Evolutionary conservation across 2,113 vertebrate genomes (phyloP).

Genomic region (Petrocephalus zakoni): DNA sequence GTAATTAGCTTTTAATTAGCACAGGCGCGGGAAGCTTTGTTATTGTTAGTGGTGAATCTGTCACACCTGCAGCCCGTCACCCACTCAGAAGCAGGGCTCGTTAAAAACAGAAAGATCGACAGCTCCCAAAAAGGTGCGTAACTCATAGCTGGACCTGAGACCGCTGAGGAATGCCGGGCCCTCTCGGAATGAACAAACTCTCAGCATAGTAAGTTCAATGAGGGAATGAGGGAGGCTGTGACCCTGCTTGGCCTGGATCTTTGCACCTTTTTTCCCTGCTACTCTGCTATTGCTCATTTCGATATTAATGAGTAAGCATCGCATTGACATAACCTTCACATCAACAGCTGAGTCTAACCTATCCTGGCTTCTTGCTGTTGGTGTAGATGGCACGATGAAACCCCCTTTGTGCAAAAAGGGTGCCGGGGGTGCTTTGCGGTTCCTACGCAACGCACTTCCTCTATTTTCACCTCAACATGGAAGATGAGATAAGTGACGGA

Average conservation of each 20-base stretch:
- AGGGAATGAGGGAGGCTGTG: background rate
- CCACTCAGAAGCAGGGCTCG: background rate
- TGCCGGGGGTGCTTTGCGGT: background rate
- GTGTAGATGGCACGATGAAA: background rate
- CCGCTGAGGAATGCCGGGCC: background rate
- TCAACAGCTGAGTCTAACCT: background rate
- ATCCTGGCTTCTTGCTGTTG: background rate
- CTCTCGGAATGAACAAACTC: background rate
- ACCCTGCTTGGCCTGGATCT: background rate
- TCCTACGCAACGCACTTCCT: background rate
- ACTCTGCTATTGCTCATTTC: background rate
- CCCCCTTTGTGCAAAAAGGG: background rate
- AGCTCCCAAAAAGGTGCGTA: background rate
- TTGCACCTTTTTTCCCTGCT: background rate
- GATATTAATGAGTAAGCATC: slow-evolving; percentile 2
- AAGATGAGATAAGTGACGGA: slow-evolving; percentile 10
- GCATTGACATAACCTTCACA: background rate
- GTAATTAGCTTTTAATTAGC: slow-evolving; percentile 18
- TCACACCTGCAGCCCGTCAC: background rate
- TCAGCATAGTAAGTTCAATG: background rate
- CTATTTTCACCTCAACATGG: background rate
- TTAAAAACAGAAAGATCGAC: background rate
- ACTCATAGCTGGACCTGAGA: background rate
- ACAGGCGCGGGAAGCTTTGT: background rate
- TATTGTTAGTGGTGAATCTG: slow-evolving; percentile 1